phyloP scores from a whole-genome alignment of 2,113 vertebrate genomes.

The Entelurus aequoreus region DNA sequence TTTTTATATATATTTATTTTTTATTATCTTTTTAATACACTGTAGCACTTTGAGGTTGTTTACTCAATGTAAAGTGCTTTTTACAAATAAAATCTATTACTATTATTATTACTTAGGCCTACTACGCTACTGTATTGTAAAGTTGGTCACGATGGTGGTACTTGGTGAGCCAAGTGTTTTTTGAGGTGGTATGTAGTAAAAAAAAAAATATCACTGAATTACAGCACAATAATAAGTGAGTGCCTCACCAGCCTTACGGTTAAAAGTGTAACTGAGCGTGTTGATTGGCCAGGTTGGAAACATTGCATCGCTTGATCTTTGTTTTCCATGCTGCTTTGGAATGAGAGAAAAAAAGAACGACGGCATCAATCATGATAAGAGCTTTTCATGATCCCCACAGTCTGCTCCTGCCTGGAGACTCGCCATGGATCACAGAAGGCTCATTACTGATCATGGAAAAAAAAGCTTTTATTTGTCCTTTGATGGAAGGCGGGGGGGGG shows the following conservation, averaged over 20 bases:
- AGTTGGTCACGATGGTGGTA: too few relatives aligned
- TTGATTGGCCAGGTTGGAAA: neutral
- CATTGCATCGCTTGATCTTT: neutral
- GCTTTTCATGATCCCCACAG: neutral
- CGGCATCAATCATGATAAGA: slow-evolving; percentile 3
- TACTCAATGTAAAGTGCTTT: too few relatives aligned
- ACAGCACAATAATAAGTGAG: too few relatives aligned
- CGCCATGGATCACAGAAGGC: slow-evolving; percentile 20
- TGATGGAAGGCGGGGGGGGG: neutral
- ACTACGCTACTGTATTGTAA: too few relatives aligned
- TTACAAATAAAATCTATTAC: too few relatives aligned
- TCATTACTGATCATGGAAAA: slow-evolving; percentile 34
- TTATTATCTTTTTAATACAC: too few relatives aligned
- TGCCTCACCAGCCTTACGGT: neutral
- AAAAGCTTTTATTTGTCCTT: slow-evolving; percentile 32
- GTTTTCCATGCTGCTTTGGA: neutral
- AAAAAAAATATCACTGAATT: too few relatives aligned
- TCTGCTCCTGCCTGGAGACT: slow-evolving; percentile 21
- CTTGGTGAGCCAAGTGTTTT: too few relatives aligned
- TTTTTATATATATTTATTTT: too few relatives aligned
- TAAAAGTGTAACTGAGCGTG: neutral
- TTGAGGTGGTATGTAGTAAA: too few relatives aligned
- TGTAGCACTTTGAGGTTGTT: too few relatives aligned
- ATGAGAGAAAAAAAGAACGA: neutral
- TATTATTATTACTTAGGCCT: too few relatives aligned